Conservation (phyloP, 2,113 vertebrate species). For the Charina bottae region DNA sequence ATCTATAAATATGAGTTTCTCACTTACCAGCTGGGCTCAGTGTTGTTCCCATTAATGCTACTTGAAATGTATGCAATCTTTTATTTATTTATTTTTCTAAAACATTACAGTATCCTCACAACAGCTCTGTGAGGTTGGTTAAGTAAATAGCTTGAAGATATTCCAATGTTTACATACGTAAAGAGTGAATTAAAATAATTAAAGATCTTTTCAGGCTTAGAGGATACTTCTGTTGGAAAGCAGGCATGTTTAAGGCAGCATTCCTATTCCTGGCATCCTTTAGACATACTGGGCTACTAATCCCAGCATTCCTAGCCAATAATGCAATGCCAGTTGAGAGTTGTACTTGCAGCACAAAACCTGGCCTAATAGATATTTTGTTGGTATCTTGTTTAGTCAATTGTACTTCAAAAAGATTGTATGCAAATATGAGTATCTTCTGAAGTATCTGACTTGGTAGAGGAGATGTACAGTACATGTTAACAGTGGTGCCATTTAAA, state of each 20-base stretch:
- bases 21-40: neutral
- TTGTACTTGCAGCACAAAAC: neutral
- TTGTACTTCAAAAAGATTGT: neutral
- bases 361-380: neutral
- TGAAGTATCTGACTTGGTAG: constrained; percentile 20
- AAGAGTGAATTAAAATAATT: constrained; percentile 19
- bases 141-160: neutral
- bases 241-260: neutral
- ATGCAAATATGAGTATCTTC: neutral
- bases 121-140: constrained; percentile 16
- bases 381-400: constrained; percentile 2
- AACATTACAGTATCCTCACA: constrained; percentile 8
- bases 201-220: fast-evolving
- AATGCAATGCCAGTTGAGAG: neutral
- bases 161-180: neutral
- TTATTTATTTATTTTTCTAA: neutral
- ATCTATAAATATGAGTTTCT: neutral
- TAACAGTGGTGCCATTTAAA: neutral
- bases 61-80: neutral
- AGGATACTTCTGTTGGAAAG: neutral
- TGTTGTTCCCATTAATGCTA: constrained; percentile 9
- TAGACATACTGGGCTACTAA: neutral
- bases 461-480: neutral
- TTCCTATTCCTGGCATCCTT: neutral
- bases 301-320: neutral